Evolutionary conservation across 2,113 vertebrate genomes (phyloP), one percentile per base, ranked within the genome.

Genomic region (Equus quagga): DNA sequence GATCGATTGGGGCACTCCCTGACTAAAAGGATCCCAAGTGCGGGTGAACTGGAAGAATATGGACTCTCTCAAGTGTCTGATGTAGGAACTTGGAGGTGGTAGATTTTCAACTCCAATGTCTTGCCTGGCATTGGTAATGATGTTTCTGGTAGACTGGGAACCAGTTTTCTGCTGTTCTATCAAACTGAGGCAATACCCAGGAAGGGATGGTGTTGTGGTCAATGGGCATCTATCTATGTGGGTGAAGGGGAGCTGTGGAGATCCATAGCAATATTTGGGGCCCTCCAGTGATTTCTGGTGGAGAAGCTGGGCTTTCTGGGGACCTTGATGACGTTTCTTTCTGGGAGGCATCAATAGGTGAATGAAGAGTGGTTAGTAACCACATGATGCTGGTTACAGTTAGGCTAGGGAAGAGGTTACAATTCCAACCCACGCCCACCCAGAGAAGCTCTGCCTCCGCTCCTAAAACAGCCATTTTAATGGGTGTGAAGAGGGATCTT

Each of bases 151-250:
- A 65, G 5, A 46, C 80, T 97, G 97, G 90, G 89, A 81, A 49
- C 75, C 91, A 79, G 94, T 58, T 23, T 91, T 95, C 49, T 54
- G 75, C 15, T 11, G 91, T 83, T 72, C 78, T 97, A 64, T 99
- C 99, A 98, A 99, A 99, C 70, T 99, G 99, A 79, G 99, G 99
- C 70, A 95, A 99, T 14, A 99, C 99, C 99, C 99, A 99, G 62
- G 98, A 97, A 64, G 95, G 51, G 85, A 97, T 85, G 28, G 97
- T 95, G 93, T 1, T 96, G 18, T 87, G 97, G 31, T 98, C 98
- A 46, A 98, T 54, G 49, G 97, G 98, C 95, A 99, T 99, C 0
- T 81, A 96, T 94, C 97, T 99, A 14, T 99, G 73, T 99, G 98
- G 67, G 99, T 54, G 0, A 99, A 97, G 0, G 97, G 98, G 78